Evolutionary conservation across 1,140 invertebrate genomes (phyloP), one percentile per base, ranked within the genome.

Genomic region (Atta colombica): DNA sequence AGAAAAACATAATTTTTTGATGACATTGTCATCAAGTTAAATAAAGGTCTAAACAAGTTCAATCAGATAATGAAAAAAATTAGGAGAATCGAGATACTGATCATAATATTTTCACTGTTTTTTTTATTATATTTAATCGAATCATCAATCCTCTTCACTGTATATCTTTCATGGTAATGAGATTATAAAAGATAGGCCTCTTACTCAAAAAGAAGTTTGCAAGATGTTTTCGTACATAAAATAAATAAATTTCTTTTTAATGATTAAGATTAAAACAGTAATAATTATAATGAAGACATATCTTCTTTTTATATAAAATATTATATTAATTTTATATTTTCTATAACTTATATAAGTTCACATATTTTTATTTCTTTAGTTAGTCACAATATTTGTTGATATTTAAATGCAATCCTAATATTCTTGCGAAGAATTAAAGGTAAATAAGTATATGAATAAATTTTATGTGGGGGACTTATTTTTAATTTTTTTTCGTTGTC

Each of bases 141-240:
- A 71, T 81, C 35, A 39, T 58, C 51, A 31, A 31, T 31, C 3
- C 31, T 25, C 12, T 35, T 68, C 49, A 0, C 16, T 8, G 14
- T 21, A 39, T 39, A 18, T 39, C 1, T 18, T 35, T 55, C 3
- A 1, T 55, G 18, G 53, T 51, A 53, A 49, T 66, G 28, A 51
- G 65, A 53, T 6, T 78, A 31, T 80, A 55, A 68, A 68, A 68
- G 25, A 63, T 18, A n/a, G 8, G 2, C 25, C 39, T 78, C 28
- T 45, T 35, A 68, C 35, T 60, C 3, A 12, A 58, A 16, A 0
- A 18, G 1, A 71, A 72, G 7, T 28, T 55, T 31, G 49, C 1
- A 60, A 60, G n/a, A 75, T 75, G 3, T 60, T 39, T 12, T 28
- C 5, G 2, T n/a, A 31, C 16, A 53, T 7, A 60, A 60, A 39